These are phyloP conservation scores for Aspiorhynchus laticeps DNA, from an alignment of 2,113 vertebrate genomes.

Conservation along the genomic window DNA sequence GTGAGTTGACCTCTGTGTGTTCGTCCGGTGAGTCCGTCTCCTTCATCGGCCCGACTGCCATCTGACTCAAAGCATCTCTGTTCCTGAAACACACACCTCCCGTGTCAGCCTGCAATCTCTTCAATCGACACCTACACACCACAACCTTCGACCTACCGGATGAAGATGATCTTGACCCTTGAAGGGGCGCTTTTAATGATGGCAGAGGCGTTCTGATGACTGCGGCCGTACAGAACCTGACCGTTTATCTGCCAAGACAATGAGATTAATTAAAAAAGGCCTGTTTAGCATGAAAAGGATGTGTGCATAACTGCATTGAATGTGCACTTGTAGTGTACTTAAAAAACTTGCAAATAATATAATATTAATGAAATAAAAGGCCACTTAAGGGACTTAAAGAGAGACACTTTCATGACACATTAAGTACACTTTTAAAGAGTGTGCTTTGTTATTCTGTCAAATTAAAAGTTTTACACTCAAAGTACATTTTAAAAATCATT, in stretches of 20 bases:
- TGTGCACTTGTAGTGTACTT: neutral
- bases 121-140: neutral
- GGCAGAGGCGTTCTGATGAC: slow-evolving; percentile 96
- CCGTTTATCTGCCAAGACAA: slow-evolving; percentile 65
- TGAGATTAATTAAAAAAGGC: neutral
- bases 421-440: neutral
- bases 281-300: too few relatives aligned
- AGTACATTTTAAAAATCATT: neutral
- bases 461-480: neutral
- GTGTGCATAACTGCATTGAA: neutral
- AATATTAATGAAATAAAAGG: neutral
- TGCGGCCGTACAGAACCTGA: slow-evolving; percentile 92
- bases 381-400: neutral
- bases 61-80: slow-evolving; percentile 90
- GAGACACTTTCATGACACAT: neutral
- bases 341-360: neutral
- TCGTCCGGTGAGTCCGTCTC: slow-evolving; percentile 74
- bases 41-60: slow-evolving; percentile 92
- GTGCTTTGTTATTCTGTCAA: neutral
- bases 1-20: slow-evolving; percentile 48
- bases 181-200: slow-evolving; percentile 94
- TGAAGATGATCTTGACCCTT: slow-evolving; percentile 93
- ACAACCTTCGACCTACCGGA: slow-evolving; percentile 78
- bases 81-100: slow-evolving; percentile 74
- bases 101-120: too few relatives aligned